Percentiles rank a stretch among this genome's conserved stretches.
Conservation (phyloP, 2,113 vertebrate species). For the Tachysurus fulvidraco region DNA sequence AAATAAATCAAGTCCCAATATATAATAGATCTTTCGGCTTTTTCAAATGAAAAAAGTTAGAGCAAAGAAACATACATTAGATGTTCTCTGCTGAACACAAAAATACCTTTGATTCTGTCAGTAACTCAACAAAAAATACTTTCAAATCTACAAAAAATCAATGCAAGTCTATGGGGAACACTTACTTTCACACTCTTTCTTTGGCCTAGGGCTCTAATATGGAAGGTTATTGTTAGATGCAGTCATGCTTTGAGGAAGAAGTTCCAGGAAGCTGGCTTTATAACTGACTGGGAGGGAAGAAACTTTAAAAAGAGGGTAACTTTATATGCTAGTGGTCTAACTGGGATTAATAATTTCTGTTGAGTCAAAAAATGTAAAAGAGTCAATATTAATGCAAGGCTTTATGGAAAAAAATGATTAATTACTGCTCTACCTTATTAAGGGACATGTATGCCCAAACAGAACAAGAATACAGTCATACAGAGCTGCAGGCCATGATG, state of each 20-base stretch:
- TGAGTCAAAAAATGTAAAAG: background rate
- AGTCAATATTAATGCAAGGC: background rate
- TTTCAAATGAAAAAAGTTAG: background rate
- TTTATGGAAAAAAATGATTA: background rate
- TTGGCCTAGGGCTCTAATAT: background rate
- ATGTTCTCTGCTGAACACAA: background rate
- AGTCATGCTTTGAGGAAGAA: background rate
- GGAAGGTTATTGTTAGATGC: background rate
- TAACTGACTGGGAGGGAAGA: background rate
- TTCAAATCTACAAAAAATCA: background rate
- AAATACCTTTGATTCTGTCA: background rate
- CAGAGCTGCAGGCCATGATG: slow-evolving; percentile 56
- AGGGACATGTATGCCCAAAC: background rate
- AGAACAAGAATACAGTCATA: slow-evolving; percentile 40
- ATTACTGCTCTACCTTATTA: background rate
- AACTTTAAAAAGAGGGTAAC: background rate
- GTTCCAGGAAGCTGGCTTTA: background rate
- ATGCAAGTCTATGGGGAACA: background rate
- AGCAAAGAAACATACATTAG: background rate
- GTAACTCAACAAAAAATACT: background rate
- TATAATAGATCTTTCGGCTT: background rate
- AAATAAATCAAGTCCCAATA: background rate
- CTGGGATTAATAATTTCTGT: background rate
- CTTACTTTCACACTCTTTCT: background rate
- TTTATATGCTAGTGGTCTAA: background rate